Base-by-base conservation (phyloP, 2,888 invertebrate genomes). In the Chironomus tentans region DNA sequence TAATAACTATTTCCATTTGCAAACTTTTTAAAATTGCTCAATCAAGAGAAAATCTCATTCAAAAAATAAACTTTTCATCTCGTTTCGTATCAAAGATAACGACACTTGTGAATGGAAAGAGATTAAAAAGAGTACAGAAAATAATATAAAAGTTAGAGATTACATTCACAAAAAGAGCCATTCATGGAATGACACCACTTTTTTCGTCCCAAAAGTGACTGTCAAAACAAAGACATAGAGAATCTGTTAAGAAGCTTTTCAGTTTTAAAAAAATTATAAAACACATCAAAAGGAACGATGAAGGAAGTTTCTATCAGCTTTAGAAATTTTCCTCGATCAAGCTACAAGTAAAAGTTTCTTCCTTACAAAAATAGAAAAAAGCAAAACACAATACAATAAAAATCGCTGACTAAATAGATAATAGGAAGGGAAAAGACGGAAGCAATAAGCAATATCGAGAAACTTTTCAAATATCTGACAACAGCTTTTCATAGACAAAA, bases 401-500 rank as follows among this genome's bases (percentile, higher is more conserved):
- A 65, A 24, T 24, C 65, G 56, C 56, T 56, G 56, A 56, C 56
- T 56, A 56, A 15, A 56, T 56, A 65, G 65, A 21, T 65, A 65
- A 47, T 38, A 38, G 38, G 38, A 38, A 38, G 10, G 38, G 10
- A 38, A 61, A 38, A 38, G 38, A 38, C 38, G 38, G 38, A 38
- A 38, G 38, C 38, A 38, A 38, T 62, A 62, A 61, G 24, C 61
- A 61, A 61, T 62, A 74, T 68, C 68, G 68, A 48, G 24, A 74
- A 65, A 74, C 47, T 74, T 74, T 74, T 68, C 74, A 74, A 74
- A 74, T 74, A 74, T 74, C 74, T 74, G 74, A 74, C 74, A 74
- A 74, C 74, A 68, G 48, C 21, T 65, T 65, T 65, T 22, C 21
- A 22, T 65, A 21, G n/a, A 56, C 15, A 56, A 56, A 18, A 56